Percentiles rank a stretch among this genome's conserved stretches.
These are phyloP conservation scores for Melinaea marsaeus DNA, from an alignment of 2,888 invertebrate genomes.

Conservation along the genomic window DNA sequence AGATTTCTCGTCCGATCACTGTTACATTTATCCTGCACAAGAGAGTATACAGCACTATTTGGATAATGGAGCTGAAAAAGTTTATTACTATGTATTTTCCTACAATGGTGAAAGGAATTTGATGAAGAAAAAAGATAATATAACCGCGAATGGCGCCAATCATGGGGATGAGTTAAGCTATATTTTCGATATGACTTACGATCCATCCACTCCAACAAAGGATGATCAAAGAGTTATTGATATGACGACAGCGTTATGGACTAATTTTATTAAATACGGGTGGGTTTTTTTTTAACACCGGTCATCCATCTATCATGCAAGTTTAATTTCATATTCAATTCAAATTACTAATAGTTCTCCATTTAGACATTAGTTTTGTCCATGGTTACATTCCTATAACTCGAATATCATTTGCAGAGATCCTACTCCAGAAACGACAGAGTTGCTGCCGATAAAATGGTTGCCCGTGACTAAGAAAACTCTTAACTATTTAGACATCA, in stretches of 20 bases:
- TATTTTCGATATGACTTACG: conserved; percentile 42
- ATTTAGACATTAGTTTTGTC: neutral
- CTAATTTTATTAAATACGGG: conserved; percentile 54
- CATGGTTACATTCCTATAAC: no score
- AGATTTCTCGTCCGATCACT: conserved; percentile 44
- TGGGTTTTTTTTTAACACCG: conserved; percentile 18
- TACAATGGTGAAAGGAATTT: conserved; percentile 42
- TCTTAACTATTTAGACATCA: conserved; percentile 41
- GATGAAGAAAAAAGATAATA: conserved; percentile 13
- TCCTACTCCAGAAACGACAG: conserved; percentile 38
- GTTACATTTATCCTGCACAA: conserved; percentile 41
- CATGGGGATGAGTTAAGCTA: conserved; percentile 53
- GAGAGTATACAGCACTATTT: conserved; percentile 43
- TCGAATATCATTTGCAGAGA: conserved; percentile 15
- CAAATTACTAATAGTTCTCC: neutral
- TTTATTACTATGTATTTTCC: conserved; percentile 50
- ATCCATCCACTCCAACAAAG: conserved; percentile 29
- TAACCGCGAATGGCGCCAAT: conserved; percentile 43
- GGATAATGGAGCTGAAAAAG: conserved; percentile 34
- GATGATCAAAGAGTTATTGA: conserved; percentile 44
- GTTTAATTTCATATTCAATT: no score
- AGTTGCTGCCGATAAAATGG: conserved; percentile 51
- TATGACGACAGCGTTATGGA: conserved; percentile 53
- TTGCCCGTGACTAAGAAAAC: conserved; percentile 37
- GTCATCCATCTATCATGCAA: neutral